Evolutionary conservation across 2,888 invertebrate genomes (phyloP), one percentile per base, ranked within the genome.

Genomic region (Tipula helvola): DNA sequence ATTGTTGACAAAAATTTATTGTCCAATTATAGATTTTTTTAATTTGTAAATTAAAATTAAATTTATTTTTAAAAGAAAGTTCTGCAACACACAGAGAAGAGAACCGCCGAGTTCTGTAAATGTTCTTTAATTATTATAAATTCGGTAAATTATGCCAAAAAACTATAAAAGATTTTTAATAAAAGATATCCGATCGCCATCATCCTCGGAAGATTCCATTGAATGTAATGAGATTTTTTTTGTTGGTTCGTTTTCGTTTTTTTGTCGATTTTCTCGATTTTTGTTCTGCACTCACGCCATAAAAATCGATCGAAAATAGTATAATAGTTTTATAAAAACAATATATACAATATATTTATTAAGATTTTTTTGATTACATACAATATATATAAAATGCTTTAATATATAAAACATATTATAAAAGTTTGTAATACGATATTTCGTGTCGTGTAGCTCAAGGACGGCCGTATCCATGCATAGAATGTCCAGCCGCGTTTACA

Each of bases 401-500:
- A 12, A 44, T 28, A 28, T 28, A 28, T 28, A 28, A 10, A 44
- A 10, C 16, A n/a, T 16, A 57, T 16, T 57, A 57, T 12, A 57
- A 16, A 57, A 57, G 52, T 16, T 57, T 57, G 52, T 57, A 57
- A 57, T 57, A 57, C 52, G 52, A 57, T 57, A 57, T 16, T 83
- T 44, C 13, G 36, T 83, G 10, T 83, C 36, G 36, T 83, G 41
- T 87, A 89, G 88, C 88, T 87, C 88, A 89, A 88, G 88, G 88
- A 88, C 88, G 88, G 83, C 88, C 88, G 85, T 89, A 88, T 87
- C 93, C 93, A 90, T 93, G 93, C 90, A 91, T 91, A 91, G 92
- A 93, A 92, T 93, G 93, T 89, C 93, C 93, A 88, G 93, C 93
- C 88, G 93, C 93, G 90, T 93, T 93, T 91, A 93, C 93, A 89